Base-by-base conservation (phyloP, 1,140 invertebrate species). In the Drosophila micromelanica region DNA sequence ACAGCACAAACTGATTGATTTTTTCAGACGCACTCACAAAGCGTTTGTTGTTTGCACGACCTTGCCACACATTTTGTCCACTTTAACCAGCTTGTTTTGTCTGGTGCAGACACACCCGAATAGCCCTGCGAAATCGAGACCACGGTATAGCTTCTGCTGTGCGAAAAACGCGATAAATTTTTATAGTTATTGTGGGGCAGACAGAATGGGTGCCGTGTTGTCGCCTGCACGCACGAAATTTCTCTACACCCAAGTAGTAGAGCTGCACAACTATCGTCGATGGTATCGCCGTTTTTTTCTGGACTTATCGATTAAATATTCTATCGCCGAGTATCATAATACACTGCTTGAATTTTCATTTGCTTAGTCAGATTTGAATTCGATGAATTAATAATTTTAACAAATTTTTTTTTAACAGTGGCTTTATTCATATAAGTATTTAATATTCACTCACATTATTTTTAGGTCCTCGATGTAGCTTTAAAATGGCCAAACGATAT, bases 401-500 rank as follows among this genome's bases (percentile, higher is more conserved):
- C 27, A 3, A 0, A 23, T 27, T 2, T 27, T 32, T n/a, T n/a
- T n/a, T n/a, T n/a, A 6, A 32, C 6, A 32, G 30, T 32, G 30
- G 5, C 30, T 32, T 6, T 8, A 32, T 1, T 32, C 6, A 32
- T 32, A 43, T 27, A 35, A 17, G n/a, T 65, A 46, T 42, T 37
- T 30, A 4, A 45, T 13, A 27, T 48, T 55, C 20, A 23, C 13
- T 48, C 49, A 27, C 20, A 71, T 51, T 76, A n/a, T 55, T 64
- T 80, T 6, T 20, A 91, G 86, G 78, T 78, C n/a, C 70, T 92
- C 15, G 75, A 91, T 60, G 71, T 90, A 54, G 70, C 76, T 13
- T 40, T 93, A 92, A 99, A 99, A 93, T 99, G 98, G 98, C 98
- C 98, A 20, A 99, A 99, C 93, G 98, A 99, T 93, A 95, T 99